Evolutionary conservation across 2,888 invertebrate genomes (phyloP).

Genomic region (Polymixis lichenea): DNA sequence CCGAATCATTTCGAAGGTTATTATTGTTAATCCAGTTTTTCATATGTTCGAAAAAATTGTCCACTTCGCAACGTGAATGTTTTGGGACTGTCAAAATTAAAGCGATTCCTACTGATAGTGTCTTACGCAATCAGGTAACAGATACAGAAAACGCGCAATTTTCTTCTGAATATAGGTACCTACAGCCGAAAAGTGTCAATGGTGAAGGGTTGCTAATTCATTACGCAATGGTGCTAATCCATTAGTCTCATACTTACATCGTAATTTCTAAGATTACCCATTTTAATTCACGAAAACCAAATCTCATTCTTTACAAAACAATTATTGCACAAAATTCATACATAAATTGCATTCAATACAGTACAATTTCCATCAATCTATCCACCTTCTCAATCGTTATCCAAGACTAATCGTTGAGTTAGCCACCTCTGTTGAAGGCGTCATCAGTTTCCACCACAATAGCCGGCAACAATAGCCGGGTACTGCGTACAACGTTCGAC

Average conservation of each 20-base stretch:
- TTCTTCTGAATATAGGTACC: neutral
- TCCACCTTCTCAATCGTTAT: slow-evolving; percentile 22
- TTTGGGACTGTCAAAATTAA: too few species aligned
- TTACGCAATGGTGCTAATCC: neutral
- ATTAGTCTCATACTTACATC: neutral
- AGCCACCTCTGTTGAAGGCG: slow-evolving; percentile 77
- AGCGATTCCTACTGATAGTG: too few species aligned
- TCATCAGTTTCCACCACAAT: slow-evolving; percentile 87
- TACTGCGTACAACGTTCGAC: slow-evolving; percentile 78
- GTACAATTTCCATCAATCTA: slow-evolving; percentile 29
- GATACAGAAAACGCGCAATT: too few species aligned
- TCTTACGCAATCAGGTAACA: too few species aligned
- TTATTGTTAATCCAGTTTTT: too few species aligned
- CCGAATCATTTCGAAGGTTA: too few species aligned
- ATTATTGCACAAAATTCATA: neutral
- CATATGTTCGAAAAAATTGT: too few species aligned
- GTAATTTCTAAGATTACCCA: neutral
- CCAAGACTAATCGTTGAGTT: slow-evolving; percentile 86
- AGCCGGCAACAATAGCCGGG: slow-evolving; percentile 78
- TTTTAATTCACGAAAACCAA: neutral
- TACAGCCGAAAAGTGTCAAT: neutral
- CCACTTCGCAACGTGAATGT: too few species aligned
- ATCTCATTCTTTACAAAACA: too few species aligned
- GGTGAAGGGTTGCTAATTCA: neutral
- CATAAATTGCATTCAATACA: slow-evolving; percentile 2